Percentiles rank a stretch among this genome's conserved stretches.
phyloP scores from a whole-genome alignment of 2,888 invertebrate species.

The Gisinianus flammeolus region DNA sequence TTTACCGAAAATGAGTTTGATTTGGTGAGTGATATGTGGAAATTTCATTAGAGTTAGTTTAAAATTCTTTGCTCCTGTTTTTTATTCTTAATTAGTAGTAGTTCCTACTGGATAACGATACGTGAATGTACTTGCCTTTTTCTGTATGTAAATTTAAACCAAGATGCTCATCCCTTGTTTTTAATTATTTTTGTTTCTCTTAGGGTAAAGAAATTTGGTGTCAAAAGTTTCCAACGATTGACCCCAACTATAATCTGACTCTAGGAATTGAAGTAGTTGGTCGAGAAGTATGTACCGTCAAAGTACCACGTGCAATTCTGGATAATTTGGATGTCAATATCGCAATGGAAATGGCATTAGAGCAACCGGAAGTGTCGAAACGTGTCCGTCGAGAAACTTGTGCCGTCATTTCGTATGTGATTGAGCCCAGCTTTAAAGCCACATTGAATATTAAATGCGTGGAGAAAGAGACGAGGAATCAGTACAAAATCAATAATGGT shows the following conservation, averaged over 20 bases:
- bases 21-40: slow-evolving; percentile 64
- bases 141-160: too few species aligned
- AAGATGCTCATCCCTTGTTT: too few species aligned
- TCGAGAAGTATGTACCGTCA: slow-evolving; percentile 64
- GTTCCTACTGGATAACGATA: too few species aligned
- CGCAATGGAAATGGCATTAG: slow-evolving; percentile 66
- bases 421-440: slow-evolving; percentile 64
- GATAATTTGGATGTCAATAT: slow-evolving; percentile 66
- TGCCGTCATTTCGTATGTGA: slow-evolving; percentile 60
- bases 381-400: slow-evolving; percentile 40
- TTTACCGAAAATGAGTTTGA: slow-evolving; percentile 68
- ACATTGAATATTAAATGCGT: slow-evolving; percentile 59
- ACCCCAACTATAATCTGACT: slow-evolving; percentile 70
- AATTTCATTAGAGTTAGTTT: not conserved
- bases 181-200: slow-evolving; percentile 32
- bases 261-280: slow-evolving; percentile 67
- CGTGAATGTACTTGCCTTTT: too few species aligned
- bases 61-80: not conserved
- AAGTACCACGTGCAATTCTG: slow-evolving; percentile 65
- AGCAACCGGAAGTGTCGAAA: slow-evolving; percentile 54
- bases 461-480: slow-evolving; percentile 17
- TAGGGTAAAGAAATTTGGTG: slow-evolving; percentile 71
- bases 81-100: not conserved
- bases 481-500: not conserved
- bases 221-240: slow-evolving; percentile 79